These are phyloP conservation scores for Megalops cyprinoides DNA, from an alignment of 2,797 vertebrate species.

Conservation along the genomic window DNA sequence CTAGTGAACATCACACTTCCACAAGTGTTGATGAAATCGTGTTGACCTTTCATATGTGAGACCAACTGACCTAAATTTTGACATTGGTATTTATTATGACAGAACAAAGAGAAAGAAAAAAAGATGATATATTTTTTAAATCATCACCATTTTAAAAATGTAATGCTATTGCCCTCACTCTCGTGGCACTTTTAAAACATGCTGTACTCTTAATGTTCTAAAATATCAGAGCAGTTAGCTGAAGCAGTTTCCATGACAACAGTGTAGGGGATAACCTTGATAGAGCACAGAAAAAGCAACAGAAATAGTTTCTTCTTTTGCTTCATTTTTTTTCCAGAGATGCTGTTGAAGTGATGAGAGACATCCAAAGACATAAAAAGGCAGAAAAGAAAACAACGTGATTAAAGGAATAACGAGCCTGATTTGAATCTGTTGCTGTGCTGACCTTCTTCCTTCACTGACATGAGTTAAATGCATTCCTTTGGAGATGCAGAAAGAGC, in stretches of 20 bases:
- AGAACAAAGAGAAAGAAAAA: not conserved
- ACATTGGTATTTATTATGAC: conserved; percentile 40
- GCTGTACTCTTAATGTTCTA: conserved; percentile 50
- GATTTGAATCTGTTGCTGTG: not conserved
- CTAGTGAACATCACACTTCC: not conserved
- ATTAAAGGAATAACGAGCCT: not conserved
- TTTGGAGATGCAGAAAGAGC: not conserved
- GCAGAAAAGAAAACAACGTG: not conserved
- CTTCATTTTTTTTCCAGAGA: conserved; percentile 13
- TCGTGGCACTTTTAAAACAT: conserved; percentile 51
- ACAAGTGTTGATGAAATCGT: not conserved
- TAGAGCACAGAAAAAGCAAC: conserved; percentile 44
- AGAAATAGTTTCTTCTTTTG: conserved; percentile 22
- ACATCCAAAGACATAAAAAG: not conserved
- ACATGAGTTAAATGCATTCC: not conserved
- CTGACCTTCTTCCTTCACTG: not conserved
- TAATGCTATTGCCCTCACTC: not conserved
- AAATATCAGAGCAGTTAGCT: conserved; percentile 63
- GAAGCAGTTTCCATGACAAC: conserved; percentile 80
- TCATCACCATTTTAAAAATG: not conserved
- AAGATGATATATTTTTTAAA: not conserved
- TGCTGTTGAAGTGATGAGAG: not conserved
- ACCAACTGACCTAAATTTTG: conserved; percentile 17
- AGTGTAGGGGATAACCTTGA: conserved; percentile 68
- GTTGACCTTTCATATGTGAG: not conserved